phyloP scores from a whole-genome alignment of 2,888 invertebrate genomes.

The Oligia strigilis region DNA sequence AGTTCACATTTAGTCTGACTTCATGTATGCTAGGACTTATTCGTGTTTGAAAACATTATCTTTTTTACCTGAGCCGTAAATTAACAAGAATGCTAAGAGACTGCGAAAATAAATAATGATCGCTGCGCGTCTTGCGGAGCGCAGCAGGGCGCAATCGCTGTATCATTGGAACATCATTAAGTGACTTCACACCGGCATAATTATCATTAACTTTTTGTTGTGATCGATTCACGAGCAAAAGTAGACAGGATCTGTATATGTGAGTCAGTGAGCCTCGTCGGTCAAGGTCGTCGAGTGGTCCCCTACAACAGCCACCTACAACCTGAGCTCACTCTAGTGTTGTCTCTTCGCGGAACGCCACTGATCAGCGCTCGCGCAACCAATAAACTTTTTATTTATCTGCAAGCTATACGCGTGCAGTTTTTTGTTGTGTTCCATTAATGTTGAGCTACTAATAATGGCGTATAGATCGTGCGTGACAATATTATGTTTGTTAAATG shows the following conservation, averaged over 20 bases:
- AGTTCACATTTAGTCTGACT: neutral
- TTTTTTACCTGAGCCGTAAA: neutral
- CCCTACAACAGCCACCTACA: conserved; percentile 71
- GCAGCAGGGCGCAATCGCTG: conserved; percentile 35
- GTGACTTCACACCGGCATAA: conserved; percentile 43
- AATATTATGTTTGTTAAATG: conserved; percentile 77
- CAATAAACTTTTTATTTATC: conserved; percentile 34
- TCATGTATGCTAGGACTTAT: neutral
- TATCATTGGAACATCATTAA: conserved; percentile 40
- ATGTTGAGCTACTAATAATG: conserved; percentile 46
- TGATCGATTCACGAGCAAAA: conserved; percentile 50
- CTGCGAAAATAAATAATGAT: conserved; percentile 17
- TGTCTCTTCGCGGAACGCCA: conserved; percentile 60
- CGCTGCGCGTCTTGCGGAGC: neutral
- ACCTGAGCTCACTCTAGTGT: conserved; percentile 59
- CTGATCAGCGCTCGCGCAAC: conserved; percentile 53
- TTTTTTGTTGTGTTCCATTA: conserved; percentile 50
- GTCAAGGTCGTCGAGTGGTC: conserved; percentile 82
- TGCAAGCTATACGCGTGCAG: conserved; percentile 30
- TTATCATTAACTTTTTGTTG: conserved; percentile 57
- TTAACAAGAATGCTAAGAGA: neutral
- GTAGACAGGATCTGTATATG: conserved; percentile 73
- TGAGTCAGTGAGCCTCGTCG: conserved; percentile 82
- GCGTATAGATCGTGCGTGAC: conserved; percentile 71
- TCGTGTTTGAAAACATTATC: neutral